Evolutionary conservation across 2,797 vertebrate genomes (phyloP).

Genomic region (Sorex maritimensis): DNA sequence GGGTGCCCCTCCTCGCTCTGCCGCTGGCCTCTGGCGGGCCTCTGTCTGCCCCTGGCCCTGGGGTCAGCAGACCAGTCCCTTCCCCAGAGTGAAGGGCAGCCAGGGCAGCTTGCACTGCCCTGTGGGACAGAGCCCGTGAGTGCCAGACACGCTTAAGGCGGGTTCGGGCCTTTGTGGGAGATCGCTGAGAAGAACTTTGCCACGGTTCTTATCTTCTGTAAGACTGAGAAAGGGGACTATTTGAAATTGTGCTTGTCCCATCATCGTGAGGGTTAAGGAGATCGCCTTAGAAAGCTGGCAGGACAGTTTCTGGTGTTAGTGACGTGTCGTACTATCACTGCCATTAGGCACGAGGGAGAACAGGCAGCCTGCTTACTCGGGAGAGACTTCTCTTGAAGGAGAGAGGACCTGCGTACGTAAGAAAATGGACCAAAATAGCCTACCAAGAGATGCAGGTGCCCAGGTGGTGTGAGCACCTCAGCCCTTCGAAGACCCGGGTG

Average conservation of each 20-base stretch:
- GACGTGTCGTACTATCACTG: accelerated
- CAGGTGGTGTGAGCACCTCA: accelerated
- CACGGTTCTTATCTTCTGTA: neutral
- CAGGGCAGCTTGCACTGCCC: neutral
- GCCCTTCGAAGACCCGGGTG: neutral
- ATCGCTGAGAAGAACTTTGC: neutral
- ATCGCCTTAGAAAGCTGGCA: accelerated
- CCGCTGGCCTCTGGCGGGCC: neutral
- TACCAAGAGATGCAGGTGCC: neutral
- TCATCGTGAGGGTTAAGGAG: neutral
- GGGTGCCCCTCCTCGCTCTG: too few species aligned
- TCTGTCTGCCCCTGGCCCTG: neutral
- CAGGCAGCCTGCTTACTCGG: neutral
- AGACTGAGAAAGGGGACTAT: neutral
- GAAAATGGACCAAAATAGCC: neutral
- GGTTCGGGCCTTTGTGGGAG: neutral
- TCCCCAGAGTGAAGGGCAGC: neutral
- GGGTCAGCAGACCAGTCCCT: neutral
- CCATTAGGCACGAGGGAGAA: neutral
- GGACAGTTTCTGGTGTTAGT: accelerated
- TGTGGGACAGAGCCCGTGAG: neutral
- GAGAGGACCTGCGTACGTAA: too few species aligned
- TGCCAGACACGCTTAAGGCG: neutral
- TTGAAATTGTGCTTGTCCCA: neutral
- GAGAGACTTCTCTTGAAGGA: neutral